Base-by-base conservation (phyloP, 2,888 invertebrate species). In the Aleiodes leptofemur region DNA sequence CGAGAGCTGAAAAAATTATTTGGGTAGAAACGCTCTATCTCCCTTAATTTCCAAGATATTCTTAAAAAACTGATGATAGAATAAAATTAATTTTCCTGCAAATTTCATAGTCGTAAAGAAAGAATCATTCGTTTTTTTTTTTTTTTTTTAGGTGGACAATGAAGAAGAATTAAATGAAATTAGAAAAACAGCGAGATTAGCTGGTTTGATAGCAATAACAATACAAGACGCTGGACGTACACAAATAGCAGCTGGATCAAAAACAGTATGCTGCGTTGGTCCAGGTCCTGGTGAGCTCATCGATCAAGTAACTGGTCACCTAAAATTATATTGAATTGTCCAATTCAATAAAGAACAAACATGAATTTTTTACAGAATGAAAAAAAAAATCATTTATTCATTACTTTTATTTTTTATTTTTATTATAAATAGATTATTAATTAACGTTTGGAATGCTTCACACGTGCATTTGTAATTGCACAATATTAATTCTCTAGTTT, bases 171-270 rank as follows among this genome's bases (percentile, higher is more conserved):
- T 98, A 81, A 90, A 94, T 80, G 91, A 93, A 78, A 90, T 98
- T 71, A 92, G 93, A 55, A 92, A 91, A 71, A 91, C 93, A 78
- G 97, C 98, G 0, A 93, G 92, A 82, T 90, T 92, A 43, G 87
- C 92, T 76, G 95, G 95, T 43, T 90, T 98, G 0, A 90, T 95
- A 51, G 93, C 94, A 11, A 94, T 94, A 77, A 87, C 96, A 38
- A 94, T 98, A 77, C 91, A 94, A 79, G 98, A 98, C 90, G 98
- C 98, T 4, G 98, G 98, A 1, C 93, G 96, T 81, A 98, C 98
- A 6, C 98, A 98, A 90, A 95, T 98, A 78, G 94, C 95, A 64
- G 93, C 95, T 0, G 97, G 98, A 79, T 95, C 96, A 9, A 93
- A 93, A 84, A 98, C 98, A 74, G 98, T 98, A 1, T 91, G 98